phyloP scores from a whole-genome alignment of 1,140 invertebrate species.

The Yoshiicerus persimilis region DNA sequence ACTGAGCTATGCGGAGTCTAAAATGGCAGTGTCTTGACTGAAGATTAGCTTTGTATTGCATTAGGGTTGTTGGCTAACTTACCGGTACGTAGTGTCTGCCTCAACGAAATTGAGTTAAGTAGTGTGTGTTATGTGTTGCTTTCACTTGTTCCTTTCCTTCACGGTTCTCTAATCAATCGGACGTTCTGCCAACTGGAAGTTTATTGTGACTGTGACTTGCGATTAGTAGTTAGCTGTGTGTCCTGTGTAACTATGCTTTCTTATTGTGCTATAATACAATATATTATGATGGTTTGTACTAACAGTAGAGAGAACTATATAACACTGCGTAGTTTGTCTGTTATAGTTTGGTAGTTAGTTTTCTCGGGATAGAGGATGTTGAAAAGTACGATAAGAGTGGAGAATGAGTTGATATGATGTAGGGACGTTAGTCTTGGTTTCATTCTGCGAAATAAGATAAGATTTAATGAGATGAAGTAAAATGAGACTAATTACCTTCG shows the following conservation, averaged over 20 bases:
- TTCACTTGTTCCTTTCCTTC: constrained; percentile 17
- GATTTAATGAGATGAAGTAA: constrained; percentile 14
- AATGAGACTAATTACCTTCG: neutral
- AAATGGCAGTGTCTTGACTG: too few species aligned
- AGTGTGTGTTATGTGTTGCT: neutral
- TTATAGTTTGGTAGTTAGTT: neutral
- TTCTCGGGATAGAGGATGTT: neutral
- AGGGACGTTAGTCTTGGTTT: neutral
- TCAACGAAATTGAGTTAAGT: neutral
- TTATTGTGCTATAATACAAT: neutral
- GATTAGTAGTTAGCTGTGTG: neutral
- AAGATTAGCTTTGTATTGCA: neutral
- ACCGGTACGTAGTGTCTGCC: neutral
- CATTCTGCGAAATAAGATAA: neutral
- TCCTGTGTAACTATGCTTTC: neutral
- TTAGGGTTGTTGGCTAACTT: neutral
- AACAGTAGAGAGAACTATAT: neutral
- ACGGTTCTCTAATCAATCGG: constrained; percentile 30
- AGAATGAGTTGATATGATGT: neutral
- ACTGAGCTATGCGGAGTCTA: neutral
- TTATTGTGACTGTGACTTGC: neutral
- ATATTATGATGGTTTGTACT: neutral
- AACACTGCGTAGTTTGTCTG: neutral
- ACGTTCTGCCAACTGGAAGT: constrained; percentile 26
- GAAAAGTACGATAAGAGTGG: neutral